Percentiles rank a stretch among this genome's conserved stretches.
Evolutionary conservation across 1,140 invertebrate genomes (phyloP).

Genomic region (Anthonomus grandis): DNA sequence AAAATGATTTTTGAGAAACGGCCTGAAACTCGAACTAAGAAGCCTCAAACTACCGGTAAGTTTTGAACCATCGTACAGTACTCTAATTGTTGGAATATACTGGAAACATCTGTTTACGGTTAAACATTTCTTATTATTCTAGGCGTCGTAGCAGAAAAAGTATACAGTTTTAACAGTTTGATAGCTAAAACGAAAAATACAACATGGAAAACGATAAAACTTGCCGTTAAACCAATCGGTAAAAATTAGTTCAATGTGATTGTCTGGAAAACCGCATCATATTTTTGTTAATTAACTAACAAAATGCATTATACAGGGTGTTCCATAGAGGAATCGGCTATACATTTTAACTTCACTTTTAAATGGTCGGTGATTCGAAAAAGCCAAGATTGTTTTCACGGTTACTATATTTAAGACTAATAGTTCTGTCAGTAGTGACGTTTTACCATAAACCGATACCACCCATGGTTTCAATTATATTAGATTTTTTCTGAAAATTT

Average conservation of each 20-base stretch:
- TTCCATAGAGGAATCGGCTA: no score
- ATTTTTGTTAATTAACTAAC: not conserved
- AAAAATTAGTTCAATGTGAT: slow-evolving; percentile 2
- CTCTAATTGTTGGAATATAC: not conserved
- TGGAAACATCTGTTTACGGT: not conserved
- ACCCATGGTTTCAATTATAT: no score
- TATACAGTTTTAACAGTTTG: slow-evolving; percentile 19
- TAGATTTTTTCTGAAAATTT: no score
- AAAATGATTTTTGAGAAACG: slow-evolving; percentile 78
- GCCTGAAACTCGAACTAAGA: slow-evolving; percentile 54
- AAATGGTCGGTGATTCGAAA: no score
- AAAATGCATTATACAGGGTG: no score
- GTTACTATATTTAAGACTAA: no score
- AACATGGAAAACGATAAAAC: slow-evolving; percentile 19
- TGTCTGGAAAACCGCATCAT: not conserved
- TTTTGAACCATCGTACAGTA: not conserved
- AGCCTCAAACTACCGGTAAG: slow-evolving; percentile 51
- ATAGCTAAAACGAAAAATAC: slow-evolving; percentile 19
- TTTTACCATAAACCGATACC: no score
- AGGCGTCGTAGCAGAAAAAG: slow-evolving; percentile 16
- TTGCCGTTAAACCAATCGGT: slow-evolving; percentile 5
- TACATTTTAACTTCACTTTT: no score
- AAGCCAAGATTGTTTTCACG: no score
- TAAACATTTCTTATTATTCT: slow-evolving; percentile 6
- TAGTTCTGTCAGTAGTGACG: no score